Base-by-base conservation (phyloP, 2,888 invertebrate genomes). In the Lasius fuliginosus region DNA sequence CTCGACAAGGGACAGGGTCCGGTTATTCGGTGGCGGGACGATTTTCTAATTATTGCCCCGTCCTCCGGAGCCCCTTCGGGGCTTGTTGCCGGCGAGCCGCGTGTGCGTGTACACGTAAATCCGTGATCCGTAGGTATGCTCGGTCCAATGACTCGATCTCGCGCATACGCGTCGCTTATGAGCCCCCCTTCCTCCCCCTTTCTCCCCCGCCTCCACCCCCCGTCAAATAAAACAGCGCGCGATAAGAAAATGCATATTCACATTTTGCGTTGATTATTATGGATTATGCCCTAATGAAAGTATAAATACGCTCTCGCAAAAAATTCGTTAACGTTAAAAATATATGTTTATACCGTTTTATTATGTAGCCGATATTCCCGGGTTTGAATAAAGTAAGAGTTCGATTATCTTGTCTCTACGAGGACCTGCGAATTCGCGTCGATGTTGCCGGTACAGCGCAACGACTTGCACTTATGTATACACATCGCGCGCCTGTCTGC, bases 11-110 rank as follows among this genome's bases (percentile, higher is more conserved):
- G 88, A 85, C 88, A 88, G 87, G 87, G 82, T 86, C 87, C 88
- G 90, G 88, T 90, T 90, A 89, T 90, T 90, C 90, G 90, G 89
- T 88, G 89, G 88, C 89, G 83, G 89, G 87, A 90, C 89, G 90
- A 92, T 91, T 91, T 91, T 91, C 90, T 92, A 92, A 92, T 92
- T 92, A 92, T 91, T 91, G 89, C 88, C 84, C 88, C 92, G 90
- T 89, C 90, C 87, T 84, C 73, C 84, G 76, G 73, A 85, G 79
- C 60, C 84, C 90, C 85, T 81, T 77, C 81, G 71, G 88, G 90
- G 89, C 89, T 86, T 68, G 90, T 90, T 85, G 69, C 77, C 83
- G 79, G 67, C 64, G 30, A 82, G 83, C 75, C 81, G 85, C 84
- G 86, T 86, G 79, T 81, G 82, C 83, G 84, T 85, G 77, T 83